Evolutionary conservation across 2,888 invertebrate genomes (phyloP), one percentile per base, ranked within the genome.

Genomic region (Bombylius major): DNA sequence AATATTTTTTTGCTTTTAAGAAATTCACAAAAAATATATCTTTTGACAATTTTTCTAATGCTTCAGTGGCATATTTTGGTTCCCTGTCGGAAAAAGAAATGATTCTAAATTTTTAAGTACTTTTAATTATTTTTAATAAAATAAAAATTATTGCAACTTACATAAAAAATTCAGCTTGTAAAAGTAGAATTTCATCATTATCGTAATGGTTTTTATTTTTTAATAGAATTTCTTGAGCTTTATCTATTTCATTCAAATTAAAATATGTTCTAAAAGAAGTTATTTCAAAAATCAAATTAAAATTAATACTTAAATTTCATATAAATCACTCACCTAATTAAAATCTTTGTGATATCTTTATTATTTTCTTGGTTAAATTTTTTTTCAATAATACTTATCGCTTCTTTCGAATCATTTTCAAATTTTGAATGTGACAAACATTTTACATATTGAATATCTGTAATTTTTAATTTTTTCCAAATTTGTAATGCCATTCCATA

Each of bases 401-500:
- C 78, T 69, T 78, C 72, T n/a, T 69, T 68, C 67, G 80, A 76
- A 45, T 65, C 62, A 0, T 42, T 36, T 1, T 47, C 36, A 50
- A 67, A 63, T 1, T 47, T 58, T 31, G 66, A 66, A 55, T 70
- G 56, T 0, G 70, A 68, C n/a, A 70, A 60, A 58, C 69, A 70
- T 49, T 65, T 58, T 1, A 66, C 68, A 54, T 62, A 62, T n/a
- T 61, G 59, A 14, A 57, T 34, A 33, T 51, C 57, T 8, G 36
- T 56, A 44, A 44, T 57, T 0, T 65, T 66, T 32, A 69, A 56
- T 34, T 66, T 61, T 36, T 63, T 62, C 59, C 67, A 67, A 33
- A 66, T 47, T 9, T 61, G 54, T 45, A 67, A 58, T 1, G 79
- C 79, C 60, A 80, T 75, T 45, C 73, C 69, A 68, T 75, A 78